Evolutionary conservation across 2,797 vertebrate species (phyloP).

Genomic region (Falco peregrinus): DNA sequence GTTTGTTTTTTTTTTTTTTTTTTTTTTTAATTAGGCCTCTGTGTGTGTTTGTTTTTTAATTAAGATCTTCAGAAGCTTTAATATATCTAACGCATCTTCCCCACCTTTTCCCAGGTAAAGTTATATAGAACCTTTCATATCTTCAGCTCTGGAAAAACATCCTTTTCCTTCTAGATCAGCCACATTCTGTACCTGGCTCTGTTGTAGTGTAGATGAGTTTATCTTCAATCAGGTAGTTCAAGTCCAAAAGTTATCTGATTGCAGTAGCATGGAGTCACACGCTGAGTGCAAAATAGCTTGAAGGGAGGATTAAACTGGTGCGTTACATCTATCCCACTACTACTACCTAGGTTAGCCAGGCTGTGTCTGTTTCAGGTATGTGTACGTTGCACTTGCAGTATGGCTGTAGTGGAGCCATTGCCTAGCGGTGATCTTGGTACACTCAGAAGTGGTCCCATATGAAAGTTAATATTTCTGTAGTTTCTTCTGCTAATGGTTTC

Average conservation of each 20-base stretch:
- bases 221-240: neutral
- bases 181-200: neutral
- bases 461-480: neutral
- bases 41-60: neutral
- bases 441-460: neutral
- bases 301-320: neutral
- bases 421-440: neutral
- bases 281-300: neutral
- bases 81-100: neutral
- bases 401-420: neutral
- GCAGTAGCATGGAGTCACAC: neutral
- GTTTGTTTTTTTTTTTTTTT: neutral
- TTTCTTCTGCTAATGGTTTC: constrained; percentile 21
- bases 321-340: neutral
- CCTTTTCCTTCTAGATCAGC: constrained; percentile 3
- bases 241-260: neutral
- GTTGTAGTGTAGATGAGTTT: neutral
- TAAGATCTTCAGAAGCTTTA: neutral
- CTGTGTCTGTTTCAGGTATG: neutral
- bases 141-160: neutral
- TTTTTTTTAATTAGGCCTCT: neutral
- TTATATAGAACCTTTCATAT: neutral
- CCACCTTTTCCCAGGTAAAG: neutral
- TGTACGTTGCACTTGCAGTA: neutral
- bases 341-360: neutral